A percentile compares a stretch with the other conserved stretches of the same genome.
Evolutionary conservation across 1,140 invertebrate genomes (phyloP).

Genomic region (Ruditapes philippinarum): DNA sequence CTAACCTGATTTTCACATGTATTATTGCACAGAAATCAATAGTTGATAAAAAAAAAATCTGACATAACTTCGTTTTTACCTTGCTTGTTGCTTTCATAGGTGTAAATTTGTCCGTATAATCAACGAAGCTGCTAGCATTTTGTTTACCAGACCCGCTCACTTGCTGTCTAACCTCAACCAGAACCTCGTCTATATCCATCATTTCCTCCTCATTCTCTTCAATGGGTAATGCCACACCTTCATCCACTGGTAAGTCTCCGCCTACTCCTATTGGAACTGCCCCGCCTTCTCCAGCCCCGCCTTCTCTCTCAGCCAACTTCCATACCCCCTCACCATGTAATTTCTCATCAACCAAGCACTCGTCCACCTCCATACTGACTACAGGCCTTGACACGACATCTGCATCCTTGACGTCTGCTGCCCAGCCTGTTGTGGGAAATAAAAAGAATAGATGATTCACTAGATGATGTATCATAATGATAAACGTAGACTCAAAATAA

Average conservation of each 20-base stretch:
- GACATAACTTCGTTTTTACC: no score
- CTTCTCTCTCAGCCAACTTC: no score
- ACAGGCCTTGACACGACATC: background rate
- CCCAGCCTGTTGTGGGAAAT: conserved; percentile 31
- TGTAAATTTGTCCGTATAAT: background rate
- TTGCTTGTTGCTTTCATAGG: background rate
- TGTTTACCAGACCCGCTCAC: background rate
- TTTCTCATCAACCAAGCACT: background rate
- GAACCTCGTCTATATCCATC: conserved; percentile 47
- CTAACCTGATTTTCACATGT: no score
- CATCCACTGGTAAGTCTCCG: background rate
- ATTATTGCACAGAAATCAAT: no score
- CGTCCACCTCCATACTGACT: conserved; percentile 38
- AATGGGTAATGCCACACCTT: background rate
- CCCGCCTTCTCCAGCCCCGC: background rate
- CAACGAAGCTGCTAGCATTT: background rate
- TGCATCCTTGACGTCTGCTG: background rate
- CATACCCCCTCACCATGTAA: background rate
- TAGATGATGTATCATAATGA: no score
- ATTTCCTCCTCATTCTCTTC: background rate
- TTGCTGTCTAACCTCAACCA: conserved; percentile 1
- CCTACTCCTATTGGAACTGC: background rate
- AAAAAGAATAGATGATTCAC: no score
- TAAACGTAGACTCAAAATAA: no score
- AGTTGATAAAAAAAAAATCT: no score